Evolutionary conservation across 1,140 invertebrate genomes (phyloP).

Genomic region (Lordiphosa collinella): DNA sequence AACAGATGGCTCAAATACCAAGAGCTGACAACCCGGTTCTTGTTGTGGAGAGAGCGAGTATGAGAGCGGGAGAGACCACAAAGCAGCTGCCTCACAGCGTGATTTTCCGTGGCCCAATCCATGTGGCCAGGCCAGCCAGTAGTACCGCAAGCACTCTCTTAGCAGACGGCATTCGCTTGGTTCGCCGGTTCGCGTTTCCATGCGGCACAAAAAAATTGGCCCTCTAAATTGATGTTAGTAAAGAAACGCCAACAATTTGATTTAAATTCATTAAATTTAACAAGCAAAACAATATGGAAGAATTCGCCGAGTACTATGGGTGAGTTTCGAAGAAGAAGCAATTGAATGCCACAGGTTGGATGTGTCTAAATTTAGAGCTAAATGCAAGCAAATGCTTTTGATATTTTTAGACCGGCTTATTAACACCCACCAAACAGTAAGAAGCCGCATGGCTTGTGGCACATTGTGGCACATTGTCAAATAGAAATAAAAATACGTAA

Average conservation of each 20-base stretch:
- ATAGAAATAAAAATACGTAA: conserved; percentile 7
- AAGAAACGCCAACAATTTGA: conserved; percentile 12
- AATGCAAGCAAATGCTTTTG: conserved; percentile 40
- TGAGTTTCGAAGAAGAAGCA: conserved; percentile 13
- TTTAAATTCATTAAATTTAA: conserved; percentile 40
- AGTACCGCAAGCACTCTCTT: conserved; percentile 21
- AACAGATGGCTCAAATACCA: not conserved
- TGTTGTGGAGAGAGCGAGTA: not conserved
- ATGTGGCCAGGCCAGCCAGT: conserved; percentile 1
- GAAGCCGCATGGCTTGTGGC: conserved; percentile 19
- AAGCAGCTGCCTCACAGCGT: conserved; percentile 10
- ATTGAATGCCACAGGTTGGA: conserved; percentile 30
- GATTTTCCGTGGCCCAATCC: conserved; percentile 2
- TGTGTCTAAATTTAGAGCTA: conserved; percentile 50
- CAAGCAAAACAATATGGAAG: conserved; percentile 33
- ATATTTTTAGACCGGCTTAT: conserved; percentile 47
- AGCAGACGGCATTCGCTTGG: not conserved
- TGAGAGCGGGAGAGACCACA: not conserved
- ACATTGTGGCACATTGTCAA: not conserved
- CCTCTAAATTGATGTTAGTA: conserved; percentile 19
- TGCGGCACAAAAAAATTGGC: conserved; percentile 22
- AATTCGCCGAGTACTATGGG: conserved; percentile 46
- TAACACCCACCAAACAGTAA: conserved; percentile 41
- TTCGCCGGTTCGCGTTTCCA: conserved; percentile 13
- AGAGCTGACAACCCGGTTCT: conserved; percentile 4